phyloP scores from a whole-genome alignment of 1,140 invertebrate genomes.

The Leptopilina boulardi region DNA sequence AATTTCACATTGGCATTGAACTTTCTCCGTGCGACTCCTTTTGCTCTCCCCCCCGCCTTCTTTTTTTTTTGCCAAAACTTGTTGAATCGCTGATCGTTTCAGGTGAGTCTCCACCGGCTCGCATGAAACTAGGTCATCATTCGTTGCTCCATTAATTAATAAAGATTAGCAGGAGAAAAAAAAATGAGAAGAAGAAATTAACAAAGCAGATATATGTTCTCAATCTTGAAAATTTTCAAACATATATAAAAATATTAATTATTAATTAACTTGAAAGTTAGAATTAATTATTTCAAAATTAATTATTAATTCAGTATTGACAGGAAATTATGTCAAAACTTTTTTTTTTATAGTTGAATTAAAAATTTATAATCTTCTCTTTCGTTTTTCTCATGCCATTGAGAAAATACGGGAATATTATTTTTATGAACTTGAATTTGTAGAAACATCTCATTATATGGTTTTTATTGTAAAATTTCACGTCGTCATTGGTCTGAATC shows the following conservation, averaged over 20 bases:
- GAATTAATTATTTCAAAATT: no score
- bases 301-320: no score
- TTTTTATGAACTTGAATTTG: neutral
- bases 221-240: constrained; percentile 45
- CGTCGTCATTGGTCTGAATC: constrained; percentile 1
- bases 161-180: constrained; percentile 56
- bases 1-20: constrained; percentile 59
- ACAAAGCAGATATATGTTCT: constrained; percentile 50
- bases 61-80: constrained; percentile 31
- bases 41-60: constrained; percentile 45
- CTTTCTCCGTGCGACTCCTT: constrained; percentile 58
- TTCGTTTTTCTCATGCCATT: neutral
- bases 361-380: neutral
- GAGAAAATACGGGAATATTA: neutral
- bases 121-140: constrained; percentile 54
- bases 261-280: no score
- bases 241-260: no score
- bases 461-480: neutral
- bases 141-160: constrained; percentile 60
- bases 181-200: constrained; percentile 54
- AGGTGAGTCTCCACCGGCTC: constrained; percentile 10
- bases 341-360: neutral
- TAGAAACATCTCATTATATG: neutral
- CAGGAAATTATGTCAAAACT: neutral
- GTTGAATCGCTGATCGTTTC: constrained; percentile 4